A percentile compares a stretch with the other conserved stretches of the same genome.
These are phyloP conservation scores for Drosophila borealis DNA, from an alignment of 2,888 invertebrate species.

Conservation along the genomic window DNA sequence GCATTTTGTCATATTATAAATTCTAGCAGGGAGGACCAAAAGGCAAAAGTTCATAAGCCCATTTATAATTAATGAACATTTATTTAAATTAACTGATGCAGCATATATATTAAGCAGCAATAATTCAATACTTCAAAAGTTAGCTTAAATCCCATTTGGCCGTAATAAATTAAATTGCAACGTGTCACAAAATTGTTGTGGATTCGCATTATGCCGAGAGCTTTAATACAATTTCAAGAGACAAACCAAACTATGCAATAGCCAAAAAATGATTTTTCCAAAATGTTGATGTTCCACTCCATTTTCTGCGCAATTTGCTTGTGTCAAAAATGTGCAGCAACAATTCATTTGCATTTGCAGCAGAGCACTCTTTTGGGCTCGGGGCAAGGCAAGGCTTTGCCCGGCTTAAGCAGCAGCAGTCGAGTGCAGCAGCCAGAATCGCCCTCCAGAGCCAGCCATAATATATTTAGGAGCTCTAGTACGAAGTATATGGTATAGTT, in stretches of 20 bases:
- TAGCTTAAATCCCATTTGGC: neutral
- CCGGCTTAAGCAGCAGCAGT: conserved; percentile 10
- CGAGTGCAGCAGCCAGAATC: conserved; percentile 16
- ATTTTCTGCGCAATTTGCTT: conserved; percentile 46
- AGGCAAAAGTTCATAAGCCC: no score
- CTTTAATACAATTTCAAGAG: conserved; percentile 8
- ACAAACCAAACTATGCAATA: conserved; percentile 7
- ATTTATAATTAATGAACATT: no score
- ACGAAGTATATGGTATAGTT: conserved; percentile 56
- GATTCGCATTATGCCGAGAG: neutral
- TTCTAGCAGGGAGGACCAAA: no score
- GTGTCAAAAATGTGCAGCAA: conserved; percentile 35
- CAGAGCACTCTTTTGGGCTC: conserved; percentile 24
- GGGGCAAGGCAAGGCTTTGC: conserved; percentile 28
- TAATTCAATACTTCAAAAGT: neutral
- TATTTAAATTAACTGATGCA: no score
- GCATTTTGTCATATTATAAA: no score
- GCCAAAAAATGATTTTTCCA: conserved; percentile 16
- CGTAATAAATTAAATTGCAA: neutral
- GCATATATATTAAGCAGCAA: no score
- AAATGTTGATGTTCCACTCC: conserved; percentile 42
- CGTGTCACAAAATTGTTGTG: neutral
- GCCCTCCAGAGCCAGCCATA: conserved; percentile 2
- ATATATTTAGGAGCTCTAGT: conserved; percentile 7
- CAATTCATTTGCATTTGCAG: conserved; percentile 48